Conservation (phyloP, 2,888 invertebrate species). For the Conchocele bisecta region DNA sequence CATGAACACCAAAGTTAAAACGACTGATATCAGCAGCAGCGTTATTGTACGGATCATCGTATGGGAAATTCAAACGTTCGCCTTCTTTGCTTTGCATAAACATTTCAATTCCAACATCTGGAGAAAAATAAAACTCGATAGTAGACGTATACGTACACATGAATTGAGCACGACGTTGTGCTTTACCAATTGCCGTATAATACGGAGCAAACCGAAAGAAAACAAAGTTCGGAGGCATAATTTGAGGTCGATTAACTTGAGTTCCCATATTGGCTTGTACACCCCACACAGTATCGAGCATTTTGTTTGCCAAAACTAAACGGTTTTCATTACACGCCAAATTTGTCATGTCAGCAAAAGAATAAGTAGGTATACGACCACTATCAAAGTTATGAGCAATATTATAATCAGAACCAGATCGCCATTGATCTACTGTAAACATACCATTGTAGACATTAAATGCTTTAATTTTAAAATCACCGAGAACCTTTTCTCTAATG, state of each 20-base stretch:
- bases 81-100: not conserved
- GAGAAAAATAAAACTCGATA: not conserved
- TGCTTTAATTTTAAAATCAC: not conserved
- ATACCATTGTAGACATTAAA: conserved; percentile 27
- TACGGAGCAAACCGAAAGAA: conserved; percentile 19
- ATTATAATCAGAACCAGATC: not conserved
- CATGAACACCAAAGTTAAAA: not conserved
- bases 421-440: conserved; percentile 13
- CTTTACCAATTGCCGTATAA: conserved; percentile 6
- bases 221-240: not conserved
- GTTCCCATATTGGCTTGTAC: conserved; percentile 29
- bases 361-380: conserved; percentile 3
- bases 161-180: conserved; percentile 2
- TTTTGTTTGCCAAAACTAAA: not conserved
- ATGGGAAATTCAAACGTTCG: not conserved
- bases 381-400: conserved; percentile 1
- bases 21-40: not conserved
- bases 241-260: conserved; percentile 14
- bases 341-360: conserved; percentile 5
- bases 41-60: not conserved
- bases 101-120: not conserved
- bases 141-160: not conserved
- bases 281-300: conserved; percentile 18
- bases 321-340: not conserved
- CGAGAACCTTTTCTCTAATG: not conserved